Conservation (phyloP, 2,113 vertebrate genomes). For the Oryzias javanicus region DNA sequence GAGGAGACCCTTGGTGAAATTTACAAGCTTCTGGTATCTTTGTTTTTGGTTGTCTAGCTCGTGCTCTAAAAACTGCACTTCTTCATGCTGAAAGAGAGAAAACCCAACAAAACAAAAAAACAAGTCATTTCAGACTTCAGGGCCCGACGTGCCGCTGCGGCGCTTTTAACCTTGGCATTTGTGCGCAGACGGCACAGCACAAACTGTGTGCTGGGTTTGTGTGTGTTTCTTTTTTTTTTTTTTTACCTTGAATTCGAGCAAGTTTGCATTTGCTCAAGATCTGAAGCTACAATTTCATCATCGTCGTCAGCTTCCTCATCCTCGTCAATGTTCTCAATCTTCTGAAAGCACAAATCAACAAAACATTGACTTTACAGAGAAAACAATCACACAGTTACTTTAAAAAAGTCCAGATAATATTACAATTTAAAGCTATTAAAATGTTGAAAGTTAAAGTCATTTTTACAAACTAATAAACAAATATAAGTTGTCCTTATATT, state of each 20-base stretch:
- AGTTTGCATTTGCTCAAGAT: constrained; percentile 91
- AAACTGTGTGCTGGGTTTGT: background rate
- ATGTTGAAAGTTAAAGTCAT: too few species aligned
- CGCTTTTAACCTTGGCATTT: background rate
- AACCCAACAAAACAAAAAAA: background rate
- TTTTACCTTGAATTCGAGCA: constrained; percentile 92
- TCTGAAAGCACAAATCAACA: constrained; percentile 71
- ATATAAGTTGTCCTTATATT: too few species aligned
- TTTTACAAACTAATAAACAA: too few species aligned
- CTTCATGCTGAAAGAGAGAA: constrained; percentile 84
- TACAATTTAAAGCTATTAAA: too few species aligned
- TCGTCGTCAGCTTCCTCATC: constrained; percentile 80
- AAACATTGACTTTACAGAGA: background rate
- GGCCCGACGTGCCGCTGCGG: background rate
- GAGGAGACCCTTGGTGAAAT: constrained; percentile 89
- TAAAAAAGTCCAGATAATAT: too few species aligned
- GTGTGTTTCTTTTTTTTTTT: background rate
- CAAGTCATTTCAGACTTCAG: background rate
- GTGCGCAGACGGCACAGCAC: background rate
- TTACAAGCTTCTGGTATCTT: constrained; percentile 88
- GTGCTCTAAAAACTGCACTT: constrained; percentile 91
- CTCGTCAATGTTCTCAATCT: constrained; percentile 90
- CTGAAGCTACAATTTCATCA: constrained; percentile 84
- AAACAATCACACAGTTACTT: too few species aligned
- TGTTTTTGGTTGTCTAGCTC: constrained; percentile 94